phyloP scores from a whole-genome alignment of 2,113 vertebrate species.

The Odocoileus virginianus region DNA sequence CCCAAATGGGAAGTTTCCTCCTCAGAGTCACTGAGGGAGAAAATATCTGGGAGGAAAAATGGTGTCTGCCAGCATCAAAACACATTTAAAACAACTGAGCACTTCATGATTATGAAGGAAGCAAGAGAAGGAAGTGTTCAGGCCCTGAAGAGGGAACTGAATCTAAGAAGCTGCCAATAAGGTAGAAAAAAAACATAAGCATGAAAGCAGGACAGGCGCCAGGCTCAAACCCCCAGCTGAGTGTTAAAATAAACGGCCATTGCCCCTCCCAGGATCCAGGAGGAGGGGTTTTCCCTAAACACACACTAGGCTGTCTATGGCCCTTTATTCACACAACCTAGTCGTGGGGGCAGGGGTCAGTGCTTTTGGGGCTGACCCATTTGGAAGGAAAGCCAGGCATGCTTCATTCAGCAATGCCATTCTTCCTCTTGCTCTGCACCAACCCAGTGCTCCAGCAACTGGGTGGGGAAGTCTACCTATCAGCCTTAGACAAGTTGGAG shows the following conservation, averaged over 20 bases:
- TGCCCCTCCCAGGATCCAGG: background rate
- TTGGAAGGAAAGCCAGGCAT: background rate
- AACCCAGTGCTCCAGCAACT: background rate
- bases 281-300: background rate
- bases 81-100: background rate
- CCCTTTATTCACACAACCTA: background rate
- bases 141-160: background rate
- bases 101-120: background rate
- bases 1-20: slow-evolving; percentile 30
- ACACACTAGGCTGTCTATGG: background rate
- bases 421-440: background rate
- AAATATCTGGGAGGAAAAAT: slow-evolving; percentile 20
- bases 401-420: background rate
- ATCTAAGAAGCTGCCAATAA: background rate
- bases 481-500: background rate
- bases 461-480: background rate
- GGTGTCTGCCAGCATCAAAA: slow-evolving; percentile 32
- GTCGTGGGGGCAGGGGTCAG: background rate
- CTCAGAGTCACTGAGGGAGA: background rate
- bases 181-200: background rate
- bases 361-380: background rate
- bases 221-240: background rate
- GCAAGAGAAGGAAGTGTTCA: background rate
- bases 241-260: background rate
- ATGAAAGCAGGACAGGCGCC: background rate